Evolutionary conservation across 2,888 invertebrate species (phyloP).

Genomic region (Nasonovia ribisnigri): DNA sequence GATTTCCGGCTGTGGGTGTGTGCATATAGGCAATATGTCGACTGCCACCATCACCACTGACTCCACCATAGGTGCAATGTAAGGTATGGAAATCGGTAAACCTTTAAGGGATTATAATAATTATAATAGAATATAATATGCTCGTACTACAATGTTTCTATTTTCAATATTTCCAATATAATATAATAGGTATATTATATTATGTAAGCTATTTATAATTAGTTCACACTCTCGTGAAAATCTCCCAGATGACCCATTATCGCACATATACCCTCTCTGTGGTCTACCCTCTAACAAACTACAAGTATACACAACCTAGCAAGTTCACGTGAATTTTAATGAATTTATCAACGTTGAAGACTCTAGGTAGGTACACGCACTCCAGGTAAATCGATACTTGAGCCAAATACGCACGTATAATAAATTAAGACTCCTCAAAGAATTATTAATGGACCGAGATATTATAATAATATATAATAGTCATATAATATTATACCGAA

Average conservation of each 20-base stretch:
- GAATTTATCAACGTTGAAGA: background rate
- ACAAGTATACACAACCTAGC: background rate
- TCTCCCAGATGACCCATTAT: background rate
- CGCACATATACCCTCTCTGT: background rate
- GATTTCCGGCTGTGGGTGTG: background rate
- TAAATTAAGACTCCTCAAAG: conserved; percentile 25
- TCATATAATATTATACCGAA: background rate
- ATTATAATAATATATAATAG: background rate
- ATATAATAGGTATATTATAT: background rate
- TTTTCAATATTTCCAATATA: background rate
- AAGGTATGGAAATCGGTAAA: background rate
- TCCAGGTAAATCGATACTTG: background rate
- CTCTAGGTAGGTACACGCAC: too few species aligned
- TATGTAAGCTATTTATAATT: background rate
- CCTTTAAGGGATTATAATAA: background rate
- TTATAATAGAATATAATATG: background rate
- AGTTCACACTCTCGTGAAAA: background rate
- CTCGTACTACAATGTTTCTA: background rate
- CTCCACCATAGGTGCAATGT: too few species aligned
- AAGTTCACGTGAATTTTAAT: background rate
- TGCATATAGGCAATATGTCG: background rate
- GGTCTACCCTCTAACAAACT: background rate
- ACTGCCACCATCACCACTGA: background rate
- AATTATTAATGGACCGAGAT: conserved; percentile 30
- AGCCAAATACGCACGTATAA: background rate